phyloP scores from a whole-genome alignment of 1,140 invertebrate species.

The Melitaea cinxia region DNA sequence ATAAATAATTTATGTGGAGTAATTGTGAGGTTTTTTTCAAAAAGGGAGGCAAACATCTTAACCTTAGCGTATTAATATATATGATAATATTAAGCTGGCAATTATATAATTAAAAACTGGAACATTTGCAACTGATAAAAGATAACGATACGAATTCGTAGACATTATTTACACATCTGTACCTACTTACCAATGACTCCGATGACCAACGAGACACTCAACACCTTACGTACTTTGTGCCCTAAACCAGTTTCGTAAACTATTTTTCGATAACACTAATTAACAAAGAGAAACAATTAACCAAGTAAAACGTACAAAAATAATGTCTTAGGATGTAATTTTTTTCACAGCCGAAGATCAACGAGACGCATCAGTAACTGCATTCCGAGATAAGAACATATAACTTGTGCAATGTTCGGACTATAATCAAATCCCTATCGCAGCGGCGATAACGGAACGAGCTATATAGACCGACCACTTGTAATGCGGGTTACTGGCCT shows the following conservation, averaged over 20 bases:
- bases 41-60: too few species aligned
- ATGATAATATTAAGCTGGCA: not conserved
- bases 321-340: slow-evolving; percentile 38
- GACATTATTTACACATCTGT: too few species aligned
- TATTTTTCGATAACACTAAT: slow-evolving; percentile 47
- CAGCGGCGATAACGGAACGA: slow-evolving; percentile 59
- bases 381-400: slow-evolving; percentile 66
- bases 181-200: slow-evolving; percentile 71
- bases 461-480: slow-evolving; percentile 53
- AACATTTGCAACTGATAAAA: slow-evolving; percentile 35
- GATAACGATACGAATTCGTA: slow-evolving; percentile 49
- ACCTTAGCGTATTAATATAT: too few species aligned
- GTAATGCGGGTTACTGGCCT: slow-evolving; percentile 60
- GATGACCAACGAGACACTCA: slow-evolving; percentile 60
- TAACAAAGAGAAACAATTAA: slow-evolving; percentile 24
- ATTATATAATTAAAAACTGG: slow-evolving; percentile 32
- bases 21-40: too few species aligned
- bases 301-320: slow-evolving; percentile 24
- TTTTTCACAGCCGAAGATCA: slow-evolving; percentile 55
- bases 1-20: too few species aligned
- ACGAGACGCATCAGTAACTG: slow-evolving; percentile 55
- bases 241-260: slow-evolving; percentile 45
- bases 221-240: slow-evolving; percentile 30
- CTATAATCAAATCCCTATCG: slow-evolving; percentile 63
- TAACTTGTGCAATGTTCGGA: slow-evolving; percentile 60